phyloP scores from a whole-genome alignment of 2,888 invertebrate genomes.

The Nemoura dubitans region DNA sequence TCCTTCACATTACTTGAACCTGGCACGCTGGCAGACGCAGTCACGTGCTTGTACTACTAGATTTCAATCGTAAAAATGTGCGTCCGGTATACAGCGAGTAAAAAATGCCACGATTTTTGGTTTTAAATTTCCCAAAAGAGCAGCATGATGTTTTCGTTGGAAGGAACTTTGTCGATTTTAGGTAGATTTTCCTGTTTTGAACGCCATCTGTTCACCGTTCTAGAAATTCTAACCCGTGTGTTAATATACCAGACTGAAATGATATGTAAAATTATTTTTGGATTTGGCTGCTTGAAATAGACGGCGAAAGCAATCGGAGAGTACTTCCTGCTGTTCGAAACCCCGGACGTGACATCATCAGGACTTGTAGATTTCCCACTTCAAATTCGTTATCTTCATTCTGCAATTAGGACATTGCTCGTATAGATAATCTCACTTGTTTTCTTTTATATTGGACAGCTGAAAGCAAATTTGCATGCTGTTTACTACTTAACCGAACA shows the following conservation, averaged over 20 bases:
- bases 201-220: background rate
- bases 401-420: background rate
- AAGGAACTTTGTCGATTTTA: background rate
- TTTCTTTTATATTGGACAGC: background rate
- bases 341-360: slow-evolving; percentile 27
- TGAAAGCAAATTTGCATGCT: background rate
- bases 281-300: slow-evolving; percentile 35
- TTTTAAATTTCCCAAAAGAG: background rate
- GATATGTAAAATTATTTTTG: slow-evolving; percentile 39
- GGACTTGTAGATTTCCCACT: background rate
- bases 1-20: background rate
- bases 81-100: background rate
- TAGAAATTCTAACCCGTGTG: background rate
- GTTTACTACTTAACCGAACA: background rate
- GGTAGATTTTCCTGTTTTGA: background rate
- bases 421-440: background rate
- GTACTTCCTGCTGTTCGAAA: slow-evolving; percentile 19
- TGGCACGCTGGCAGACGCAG: no score
- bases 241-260: slow-evolving; percentile 30
- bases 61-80: background rate
- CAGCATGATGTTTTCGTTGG: background rate
- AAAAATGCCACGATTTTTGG: background rate
- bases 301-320: slow-evolving; percentile 16
- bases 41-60: background rate
- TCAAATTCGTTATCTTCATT: background rate